Evolutionary conservation across 2,113 vertebrate genomes (phyloP).

Genomic region (Phaethon lepturus): DNA sequence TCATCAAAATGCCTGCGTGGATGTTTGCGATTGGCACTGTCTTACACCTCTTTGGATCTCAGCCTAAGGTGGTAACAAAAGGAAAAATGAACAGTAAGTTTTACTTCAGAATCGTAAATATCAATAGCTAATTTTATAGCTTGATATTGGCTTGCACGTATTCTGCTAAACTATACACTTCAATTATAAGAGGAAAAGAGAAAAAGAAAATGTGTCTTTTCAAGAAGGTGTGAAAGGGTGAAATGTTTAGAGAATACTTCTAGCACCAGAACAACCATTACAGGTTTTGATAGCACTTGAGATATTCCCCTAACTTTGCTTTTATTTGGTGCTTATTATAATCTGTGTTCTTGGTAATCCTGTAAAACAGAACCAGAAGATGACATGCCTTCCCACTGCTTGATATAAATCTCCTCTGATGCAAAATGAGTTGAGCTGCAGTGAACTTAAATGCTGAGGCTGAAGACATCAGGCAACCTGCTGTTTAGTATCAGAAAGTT

Average conservation of each 20-base stretch:
- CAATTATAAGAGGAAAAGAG: not conserved
- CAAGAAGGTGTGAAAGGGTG: not conserved
- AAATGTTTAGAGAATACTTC: constrained; percentile 50
- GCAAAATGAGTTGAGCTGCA: constrained; percentile 73
- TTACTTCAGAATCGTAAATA: not conserved
- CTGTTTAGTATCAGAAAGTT: constrained; percentile 76
- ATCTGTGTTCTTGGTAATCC: constrained; percentile 74
- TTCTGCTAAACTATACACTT: not conserved
- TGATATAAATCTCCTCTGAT: constrained; percentile 80
- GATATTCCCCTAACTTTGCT: constrained; percentile 64
- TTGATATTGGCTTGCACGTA: not conserved
- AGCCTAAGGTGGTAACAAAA: not conserved
- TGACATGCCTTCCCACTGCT: constrained; percentile 77
- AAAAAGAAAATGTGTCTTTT: not conserved
- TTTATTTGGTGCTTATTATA: constrained; percentile 74
- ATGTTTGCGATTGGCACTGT: not conserved
- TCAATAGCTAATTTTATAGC: not conserved
- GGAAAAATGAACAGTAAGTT: not conserved
- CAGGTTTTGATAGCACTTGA: constrained; percentile 53
- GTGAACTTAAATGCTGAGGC: constrained; percentile 79
- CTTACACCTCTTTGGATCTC: not conserved
- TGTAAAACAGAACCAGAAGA: constrained; percentile 72
- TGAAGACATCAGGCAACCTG: constrained; percentile 76
- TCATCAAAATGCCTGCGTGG: not conserved
- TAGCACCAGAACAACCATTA: constrained; percentile 65